Percentiles rank a stretch among this genome's conserved stretches.
These are phyloP conservation scores for Cossypha dichroa DNA, from an alignment of 2,797 vertebrate genomes.

Conservation along the genomic window DNA sequence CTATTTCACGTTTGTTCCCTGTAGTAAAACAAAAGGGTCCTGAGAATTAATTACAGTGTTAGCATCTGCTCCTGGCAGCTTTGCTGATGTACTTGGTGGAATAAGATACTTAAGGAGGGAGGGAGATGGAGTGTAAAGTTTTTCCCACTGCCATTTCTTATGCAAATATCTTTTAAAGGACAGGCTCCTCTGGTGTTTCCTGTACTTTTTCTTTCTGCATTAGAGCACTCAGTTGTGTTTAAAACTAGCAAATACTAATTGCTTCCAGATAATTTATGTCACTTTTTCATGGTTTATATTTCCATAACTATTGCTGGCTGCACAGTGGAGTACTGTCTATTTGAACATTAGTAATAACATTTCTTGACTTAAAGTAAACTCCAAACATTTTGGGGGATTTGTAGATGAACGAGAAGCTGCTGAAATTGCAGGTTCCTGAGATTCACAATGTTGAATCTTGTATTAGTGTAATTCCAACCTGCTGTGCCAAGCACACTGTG, in stretches of 20 bases:
- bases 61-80: constrained; percentile 55
- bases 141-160: not conserved
- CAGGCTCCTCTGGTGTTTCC: not conserved
- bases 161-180: not conserved
- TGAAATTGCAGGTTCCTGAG: not conserved
- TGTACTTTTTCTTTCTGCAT: not conserved
- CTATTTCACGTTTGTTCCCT: constrained; percentile 47
- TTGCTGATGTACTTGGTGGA: not conserved
- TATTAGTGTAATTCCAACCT: not conserved
- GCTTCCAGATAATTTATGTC: not conserved
- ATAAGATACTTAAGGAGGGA: not conserved
- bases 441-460: accelerated
- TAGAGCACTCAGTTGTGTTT: not conserved
- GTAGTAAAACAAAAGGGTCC: constrained; percentile 54
- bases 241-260: not conserved
- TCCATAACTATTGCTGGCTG: not conserved
- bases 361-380: not conserved
- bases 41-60: constrained; percentile 63
- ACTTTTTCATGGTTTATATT: not conserved
- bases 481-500: not conserved
- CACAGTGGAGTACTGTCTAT: not conserved
- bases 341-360: not conserved
- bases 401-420: not conserved
- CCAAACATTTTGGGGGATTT: not conserved
- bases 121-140: not conserved